Base-by-base conservation (phyloP, 2,113 vertebrate genomes). In the Collichthys lucidus region DNA sequence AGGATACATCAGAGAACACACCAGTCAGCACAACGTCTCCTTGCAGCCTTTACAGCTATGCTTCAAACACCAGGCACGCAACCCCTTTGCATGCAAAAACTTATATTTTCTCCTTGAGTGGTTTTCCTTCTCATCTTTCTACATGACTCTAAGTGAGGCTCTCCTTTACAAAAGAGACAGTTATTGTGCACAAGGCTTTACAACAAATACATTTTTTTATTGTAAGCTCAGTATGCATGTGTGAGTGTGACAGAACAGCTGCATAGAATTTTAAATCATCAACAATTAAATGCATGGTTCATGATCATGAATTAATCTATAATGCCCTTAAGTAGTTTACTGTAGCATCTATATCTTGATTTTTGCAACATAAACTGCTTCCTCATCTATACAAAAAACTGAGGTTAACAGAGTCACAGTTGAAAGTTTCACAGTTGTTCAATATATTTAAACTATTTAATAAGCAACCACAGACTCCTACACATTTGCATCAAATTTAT, bases 91-190 rank as follows among this genome's bases (percentile, higher is more conserved):
- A 82, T 70, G 50, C 47, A 82, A 66, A 49, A 80, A 76, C 29
- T 47, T 78, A 49, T 75, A 83, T 80, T 82, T 83, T 85, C 74
- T 85, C 68, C 82, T 79, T 77, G 66, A 83, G 31, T 82, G 77
- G 72, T 83, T 89, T 89, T 85, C 22, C 75, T 74, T 83, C 53
- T 79, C 71, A 83, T 87, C 67, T 71, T 77, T 76, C 31, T 31
- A 71, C 71, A 82, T 70, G 69, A 70, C 59, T 62, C 31, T 42
- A 63, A 83, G 65, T n/a, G 65, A 71, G 44, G 55, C 68, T 74
- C 64, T 44, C 46, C 57, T 82, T 81, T 69, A 55, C 40, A 76
- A 50, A 88, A 60, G 44, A 88, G 55, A 79, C 62, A 19, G 40
- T 71, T 82, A 73, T 22, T 31, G 44, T 49, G 20, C 5, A 50